Base-by-base conservation (phyloP, 2,797 vertebrate genomes). In the Enteromius mattozi region DNA sequence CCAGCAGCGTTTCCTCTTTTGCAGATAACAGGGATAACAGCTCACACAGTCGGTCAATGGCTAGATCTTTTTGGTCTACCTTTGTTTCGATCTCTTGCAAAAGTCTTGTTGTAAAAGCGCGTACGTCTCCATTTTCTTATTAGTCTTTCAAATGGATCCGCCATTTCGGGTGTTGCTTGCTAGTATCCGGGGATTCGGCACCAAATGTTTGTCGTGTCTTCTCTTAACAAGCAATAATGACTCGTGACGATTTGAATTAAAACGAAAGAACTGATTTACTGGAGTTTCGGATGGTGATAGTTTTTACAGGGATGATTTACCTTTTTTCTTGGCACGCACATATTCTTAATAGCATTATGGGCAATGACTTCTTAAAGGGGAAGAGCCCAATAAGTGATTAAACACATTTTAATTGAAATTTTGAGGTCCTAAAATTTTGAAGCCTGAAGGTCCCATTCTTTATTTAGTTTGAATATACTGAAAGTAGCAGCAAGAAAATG, bases 1-100 rank as follows among this genome's bases (percentile, higher is more conserved):
- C 82, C 56, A 76, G 19, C 21, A 84, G 75, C 3, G 24, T 61
- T 71, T 66, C 75, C 47, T 79, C 81, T 51, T 86, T 83, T 51
- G 24, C 45, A 13, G 75, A 74, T 21, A 86, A 37, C 42, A 69
- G 19, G 35, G 70, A 56, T 30, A 37, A 33, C 27, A 76, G 42
- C 10, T 82, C 71, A 74, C 27, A 4, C 47, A 69, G 68, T 66
- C 61, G 45, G 45, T 21, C 45, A n/a, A 69, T 14, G 51, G 54
- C 74, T 3, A 3, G 42, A 83, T 66, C 35, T 12, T 77, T 63
- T 8, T 76, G 10, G 42, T 16, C 14, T n/a, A 81, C 30, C 30
- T 86, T 69, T 14, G 24, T 45, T 13, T 85, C 19, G 30, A 85
- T 30, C 42, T 69, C 40, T 45, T 68, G 78, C 78, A 85, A 45